These are phyloP conservation scores for Octopus sinensis DNA, from an alignment of 1,140 invertebrate genomes.

Conservation along the genomic window DNA sequence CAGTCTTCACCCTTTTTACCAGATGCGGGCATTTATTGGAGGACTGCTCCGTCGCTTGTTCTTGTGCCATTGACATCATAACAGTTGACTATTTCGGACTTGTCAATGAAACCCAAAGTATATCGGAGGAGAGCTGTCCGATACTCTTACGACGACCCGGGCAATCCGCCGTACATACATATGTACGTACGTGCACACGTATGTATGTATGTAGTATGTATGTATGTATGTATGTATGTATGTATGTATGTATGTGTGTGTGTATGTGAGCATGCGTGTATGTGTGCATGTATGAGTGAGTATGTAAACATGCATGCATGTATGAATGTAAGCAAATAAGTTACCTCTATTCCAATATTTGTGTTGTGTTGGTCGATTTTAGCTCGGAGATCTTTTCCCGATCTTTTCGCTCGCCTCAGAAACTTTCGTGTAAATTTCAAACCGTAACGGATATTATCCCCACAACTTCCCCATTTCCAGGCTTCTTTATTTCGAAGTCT, in stretches of 20 bases:
- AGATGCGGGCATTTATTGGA: no score
- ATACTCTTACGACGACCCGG: no score
- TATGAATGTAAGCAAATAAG: slow-evolving; percentile 6
- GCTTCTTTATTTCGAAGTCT: slow-evolving; percentile 46
- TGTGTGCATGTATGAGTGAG: neutral
- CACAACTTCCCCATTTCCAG: slow-evolving; percentile 71
- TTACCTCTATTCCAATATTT: slow-evolving; percentile 65
- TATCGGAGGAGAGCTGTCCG: no score
- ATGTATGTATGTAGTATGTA: no score
- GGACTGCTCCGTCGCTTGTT: no score
- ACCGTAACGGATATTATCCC: slow-evolving; percentile 67
- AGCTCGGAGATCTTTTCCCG: slow-evolving; percentile 49
- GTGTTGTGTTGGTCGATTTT: slow-evolving; percentile 69
- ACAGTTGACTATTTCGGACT: no score
- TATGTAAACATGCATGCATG: neutral
- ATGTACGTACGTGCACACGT: no score
- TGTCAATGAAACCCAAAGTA: no score
- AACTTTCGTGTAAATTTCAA: slow-evolving; percentile 65
- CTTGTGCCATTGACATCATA: no score
- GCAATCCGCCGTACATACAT: no score
- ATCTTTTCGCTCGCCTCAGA: slow-evolving; percentile 57
- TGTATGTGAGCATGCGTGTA: neutral
- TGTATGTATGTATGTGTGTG: slow-evolving; percentile 11
- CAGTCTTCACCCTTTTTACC: no score
- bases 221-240: neutral